phyloP scores from a whole-genome alignment of 2,888 invertebrate genomes.

The Luperina nickerlii region DNA sequence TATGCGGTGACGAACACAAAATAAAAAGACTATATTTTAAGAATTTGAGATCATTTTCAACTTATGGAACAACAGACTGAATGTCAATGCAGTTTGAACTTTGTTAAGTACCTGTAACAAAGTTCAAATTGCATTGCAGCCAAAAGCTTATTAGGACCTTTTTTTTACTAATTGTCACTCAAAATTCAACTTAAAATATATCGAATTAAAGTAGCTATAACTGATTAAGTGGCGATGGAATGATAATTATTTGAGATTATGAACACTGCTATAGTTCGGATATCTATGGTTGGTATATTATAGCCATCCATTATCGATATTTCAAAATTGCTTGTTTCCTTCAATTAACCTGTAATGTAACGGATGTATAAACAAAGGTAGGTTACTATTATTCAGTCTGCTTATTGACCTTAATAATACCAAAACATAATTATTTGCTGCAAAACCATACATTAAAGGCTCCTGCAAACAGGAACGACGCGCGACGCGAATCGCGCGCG shows the following conservation, averaged over 20 bases:
- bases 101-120: too few species aligned
- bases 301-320: not conserved
- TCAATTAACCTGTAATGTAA: not conserved
- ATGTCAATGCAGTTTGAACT: too few species aligned
- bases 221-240: not conserved
- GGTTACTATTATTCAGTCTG: not conserved
- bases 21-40: not conserved
- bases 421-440: constrained; percentile 12
- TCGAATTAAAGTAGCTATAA: not conserved
- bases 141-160: not conserved
- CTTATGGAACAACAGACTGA: not conserved
- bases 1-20: not conserved
- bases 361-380: not conserved
- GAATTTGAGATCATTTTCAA: not conserved
- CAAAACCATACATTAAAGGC: not conserved
- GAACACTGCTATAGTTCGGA: not conserved
- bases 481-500: too few species aligned
- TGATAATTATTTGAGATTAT: not conserved
- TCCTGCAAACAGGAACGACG: too few species aligned
- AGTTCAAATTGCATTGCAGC: too few species aligned
- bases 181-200: not conserved
- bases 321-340: not conserved
- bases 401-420: constrained; percentile 2
- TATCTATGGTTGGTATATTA: not conserved
- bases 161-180: not conserved